Conservation (phyloP, 1,140 invertebrate genomes). For the Cherax quadricarinatus region DNA sequence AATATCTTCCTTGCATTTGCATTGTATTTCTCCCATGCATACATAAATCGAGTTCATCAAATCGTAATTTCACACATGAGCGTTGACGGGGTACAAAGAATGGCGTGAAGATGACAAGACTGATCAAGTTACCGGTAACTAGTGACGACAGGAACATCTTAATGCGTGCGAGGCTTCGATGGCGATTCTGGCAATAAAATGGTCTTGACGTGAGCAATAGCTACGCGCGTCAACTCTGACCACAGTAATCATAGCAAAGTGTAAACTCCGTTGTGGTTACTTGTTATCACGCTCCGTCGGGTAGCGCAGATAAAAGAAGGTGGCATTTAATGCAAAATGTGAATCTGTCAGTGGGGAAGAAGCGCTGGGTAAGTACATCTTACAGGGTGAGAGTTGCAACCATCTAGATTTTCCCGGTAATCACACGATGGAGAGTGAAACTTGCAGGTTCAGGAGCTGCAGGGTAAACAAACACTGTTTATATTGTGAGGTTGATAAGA, state of each 20-base stretch:
- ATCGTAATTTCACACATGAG: not conserved
- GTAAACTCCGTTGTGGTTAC: not conserved
- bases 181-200: not conserved
- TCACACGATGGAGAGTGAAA: too few species aligned
- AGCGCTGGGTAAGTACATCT: too few species aligned
- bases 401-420: too few species aligned
- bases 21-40: not conserved
- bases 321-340: not conserved
- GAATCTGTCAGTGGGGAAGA: too few species aligned
- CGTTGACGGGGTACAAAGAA: not conserved
- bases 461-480: too few species aligned
- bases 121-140: not conserved
- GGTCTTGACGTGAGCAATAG: slow-evolving; percentile 6
- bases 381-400: too few species aligned
- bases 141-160: not conserved
- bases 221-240: not conserved
- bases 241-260: not conserved
- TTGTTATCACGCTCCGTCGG: not conserved
- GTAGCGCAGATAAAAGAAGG: not conserved
- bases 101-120: not conserved
- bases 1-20: not conserved
- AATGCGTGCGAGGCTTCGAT: not conserved
- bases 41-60: not conserved
- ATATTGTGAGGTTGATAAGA: too few species aligned
- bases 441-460: too few species aligned